Evolutionary conservation across 2,113 vertebrate species (phyloP), one percentile per base, ranked within the genome.

Genomic region (Crotalus horridus): DNA sequence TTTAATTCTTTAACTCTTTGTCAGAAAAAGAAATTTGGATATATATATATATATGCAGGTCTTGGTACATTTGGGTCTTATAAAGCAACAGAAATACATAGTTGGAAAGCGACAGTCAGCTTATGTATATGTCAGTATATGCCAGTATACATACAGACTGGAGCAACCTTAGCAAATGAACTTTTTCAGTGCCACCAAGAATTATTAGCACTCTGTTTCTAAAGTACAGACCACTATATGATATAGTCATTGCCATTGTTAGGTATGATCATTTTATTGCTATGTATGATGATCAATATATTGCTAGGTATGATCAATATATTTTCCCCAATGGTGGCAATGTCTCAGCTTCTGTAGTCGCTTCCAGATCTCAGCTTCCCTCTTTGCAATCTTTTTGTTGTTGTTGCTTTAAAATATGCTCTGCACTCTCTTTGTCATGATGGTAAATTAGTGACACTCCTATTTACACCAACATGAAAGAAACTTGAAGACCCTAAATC

Each of bases 401-500:
- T 21, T 81, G 33, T 43, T 43, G 33, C 48, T 24, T 11, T n/a
- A 54, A 91, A 85, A 69, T 33, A 20, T 43, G 43, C 46, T 85
- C 29, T 85, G 46, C 4, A 2, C 24, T 29, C 48, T 53, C 58
- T 24, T 33, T 64, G n/a, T 89, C 23, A 20, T 6, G 24, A 46
- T 9, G 39, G 39, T 91, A 48, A 20, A 85, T 91, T 85, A 46
- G 48, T 29, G 55, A 56, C 15, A 54, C 46, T 86, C 48, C 88
- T 54, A 11, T 93, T 87, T 85, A 61, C 74, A 53, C n/a, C 17
- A 12, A 48, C 24, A 24, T 29, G 74, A 89, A 89, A 56, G 56
- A 26, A 88, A 61, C 48, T 91, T 17, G 48, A 88, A 91, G 90
- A 54, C 87, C 90, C 43, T 91, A 81, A 89, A 91, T 85, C 33